Evolutionary conservation across 2,888 invertebrate species (phyloP).

Genomic region (Tetrapedia diversipes): DNA sequence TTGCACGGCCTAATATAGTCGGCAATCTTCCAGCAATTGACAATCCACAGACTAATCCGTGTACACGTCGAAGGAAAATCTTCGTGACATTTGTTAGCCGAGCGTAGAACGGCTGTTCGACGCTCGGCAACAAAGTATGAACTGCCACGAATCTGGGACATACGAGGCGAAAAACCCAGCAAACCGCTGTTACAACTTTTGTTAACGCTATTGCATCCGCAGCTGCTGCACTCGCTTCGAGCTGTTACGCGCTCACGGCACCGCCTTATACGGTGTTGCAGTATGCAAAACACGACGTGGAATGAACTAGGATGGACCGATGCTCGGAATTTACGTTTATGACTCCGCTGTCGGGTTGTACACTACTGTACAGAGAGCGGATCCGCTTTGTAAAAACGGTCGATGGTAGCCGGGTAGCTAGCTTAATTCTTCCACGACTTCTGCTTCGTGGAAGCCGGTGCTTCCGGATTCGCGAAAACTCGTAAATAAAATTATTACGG

Average conservation of each 20-base stretch:
- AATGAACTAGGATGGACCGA: conserved; percentile 58
- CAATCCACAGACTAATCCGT: neutral
- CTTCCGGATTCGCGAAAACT: neutral
- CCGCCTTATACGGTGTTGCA: conserved; percentile 61
- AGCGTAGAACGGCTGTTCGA: conserved; percentile 26
- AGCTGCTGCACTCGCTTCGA: conserved; percentile 43
- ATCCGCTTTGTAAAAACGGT: conserved; percentile 35
- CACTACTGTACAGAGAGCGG: conserved; percentile 33
- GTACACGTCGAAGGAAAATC: neutral
- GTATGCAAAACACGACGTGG: conserved; percentile 57
- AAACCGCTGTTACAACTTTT: conserved; percentile 57
- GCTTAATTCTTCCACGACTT: neutral
- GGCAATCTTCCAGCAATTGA: neutral
- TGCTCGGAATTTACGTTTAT: conserved; percentile 60
- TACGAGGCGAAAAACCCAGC: conserved; percentile 23
- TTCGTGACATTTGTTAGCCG: conserved; percentile 21
- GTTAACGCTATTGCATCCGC: conserved; percentile 67
- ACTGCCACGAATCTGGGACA: conserved; percentile 35
- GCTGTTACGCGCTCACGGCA: conserved; percentile 52
- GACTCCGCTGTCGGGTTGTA: conserved; percentile 52
- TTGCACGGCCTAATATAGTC: neutral
- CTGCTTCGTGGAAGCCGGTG: neutral
- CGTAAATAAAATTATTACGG: too few relatives aligned
- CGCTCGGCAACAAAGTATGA: conserved; percentile 36
- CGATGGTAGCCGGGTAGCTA: too few relatives aligned